Evolutionary conservation across 2,113 vertebrate genomes (phyloP), one percentile per base, ranked within the genome.

Genomic region (Hippocampus comes): DNA sequence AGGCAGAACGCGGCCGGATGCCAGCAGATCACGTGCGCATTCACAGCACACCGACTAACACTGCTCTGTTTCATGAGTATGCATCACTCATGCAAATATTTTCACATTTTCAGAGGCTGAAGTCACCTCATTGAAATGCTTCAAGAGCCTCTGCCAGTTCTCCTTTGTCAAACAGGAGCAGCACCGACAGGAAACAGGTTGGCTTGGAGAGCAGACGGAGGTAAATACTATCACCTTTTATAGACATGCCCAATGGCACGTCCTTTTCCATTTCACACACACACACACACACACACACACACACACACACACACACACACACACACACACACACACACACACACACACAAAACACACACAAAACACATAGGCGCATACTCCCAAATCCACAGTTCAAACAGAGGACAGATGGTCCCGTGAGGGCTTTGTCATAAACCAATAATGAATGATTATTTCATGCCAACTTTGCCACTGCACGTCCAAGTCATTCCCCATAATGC

Each of bases 221-320:
- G 80, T 80, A 72, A 92, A 92, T 91, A 85, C 82, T 87, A 88
- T 89, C 83, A 86, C 92, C 92, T 90, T 90, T 90, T 91, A 91
- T 92, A 91, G 91, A 86, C 86, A 84, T 84, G 21, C 70, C 78
- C 77, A 78, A 60, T 84, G 82, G 65, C 84, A 90, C 61, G 51
- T 25, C 70, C 57, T 42, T 18, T 67, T 55, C 48, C n/a, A 65
- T 61, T 63, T 67, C 68, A 66, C 63, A 72, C 38, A 65, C 65
- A 53, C 21, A 43, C 42, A 46, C 43, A 11, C 55, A 66, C 34
- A 38, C 34, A 38, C 34, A 38, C 34, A 38, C 30, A 34, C 30
- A 34, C 30, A 34, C 30, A 34, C 30, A 5, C 30, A 46, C 12
- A 14, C 43, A 41, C 18, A 34, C 18, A 63, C 68, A 66, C 63